Evolutionary conservation across 2,113 vertebrate genomes (phyloP), one percentile per base, ranked within the genome.

Genomic region (Hippocampus guttulatus): DNA sequence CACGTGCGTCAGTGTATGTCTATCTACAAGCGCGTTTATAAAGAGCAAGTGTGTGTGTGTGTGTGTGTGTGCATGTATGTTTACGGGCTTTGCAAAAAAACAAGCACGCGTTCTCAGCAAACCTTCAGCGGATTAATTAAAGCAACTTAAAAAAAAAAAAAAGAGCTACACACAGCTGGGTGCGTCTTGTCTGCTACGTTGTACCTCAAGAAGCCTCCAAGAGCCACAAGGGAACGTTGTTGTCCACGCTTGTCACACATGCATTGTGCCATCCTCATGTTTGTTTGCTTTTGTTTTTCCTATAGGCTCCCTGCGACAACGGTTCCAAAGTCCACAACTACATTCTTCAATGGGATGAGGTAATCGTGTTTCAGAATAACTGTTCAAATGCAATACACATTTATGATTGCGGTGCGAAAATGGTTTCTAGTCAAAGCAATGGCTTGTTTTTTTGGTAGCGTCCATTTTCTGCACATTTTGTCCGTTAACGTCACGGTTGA

Each of bases 251-350:
- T 45, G 43, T 45, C 43, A 12, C 43, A 6, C 4, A 2, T 51
- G 49, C 18, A 21, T 51, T 51, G 49, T 51, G 5, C 1, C 8
- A 54, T 3, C 9, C 21, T 54, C 52, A 30, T 41, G 38, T 66
- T 12, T 23, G 49, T 40, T 68, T 23, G 0, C 7, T 40, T 55
- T 33, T 25, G 10, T 45, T 45, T 14, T 45, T 45, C 9, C 84
- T 88, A 52, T 86, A 99, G 97, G 92, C 95, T 76, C 93, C 96
- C 68, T 96, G 95, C 89, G 97, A 98, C 92, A 99, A 98, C 65
- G 96, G 97, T 70, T 98, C 94, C 81, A 98, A 97, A 92, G 96
- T 99, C 87, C 94, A 96, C 79, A 97, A 91, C 89, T 99, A 96
- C 83, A 81, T 94, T 88, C 93, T 99, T 61, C 94, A 98, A 63